Evolutionary conservation across 2,113 vertebrate genomes (phyloP).

Genomic region (Penelope pileata): DNA sequence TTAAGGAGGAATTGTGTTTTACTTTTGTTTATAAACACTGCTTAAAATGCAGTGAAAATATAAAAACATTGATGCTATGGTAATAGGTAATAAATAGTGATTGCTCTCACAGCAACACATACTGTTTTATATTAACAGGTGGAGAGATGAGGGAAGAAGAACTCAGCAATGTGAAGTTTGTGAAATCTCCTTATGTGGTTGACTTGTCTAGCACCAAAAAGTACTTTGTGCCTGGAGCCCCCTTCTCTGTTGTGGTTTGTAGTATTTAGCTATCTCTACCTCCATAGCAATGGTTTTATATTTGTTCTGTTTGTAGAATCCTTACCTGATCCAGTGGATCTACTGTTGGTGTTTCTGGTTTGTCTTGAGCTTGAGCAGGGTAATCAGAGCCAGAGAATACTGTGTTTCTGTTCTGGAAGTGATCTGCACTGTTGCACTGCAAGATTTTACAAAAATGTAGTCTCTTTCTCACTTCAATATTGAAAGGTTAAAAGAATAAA

Average conservation of each 20-base stretch:
- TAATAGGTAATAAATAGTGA: not conserved
- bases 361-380: not conserved
- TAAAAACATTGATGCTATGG: not conserved
- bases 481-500: not conserved
- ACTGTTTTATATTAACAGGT: constrained; percentile 44
- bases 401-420: not conserved
- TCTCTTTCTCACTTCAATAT: not conserved
- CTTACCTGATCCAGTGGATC: not conserved
- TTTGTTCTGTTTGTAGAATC: not conserved
- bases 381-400: not conserved
- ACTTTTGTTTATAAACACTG: not conserved
- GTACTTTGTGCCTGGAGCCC: constrained; percentile 74
- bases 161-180: constrained; percentile 73
- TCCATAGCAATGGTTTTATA: not conserved
- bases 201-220: constrained; percentile 76
- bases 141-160: constrained; percentile 77
- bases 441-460: not conserved
- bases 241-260: constrained; percentile 72
- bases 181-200: constrained; percentile 71
- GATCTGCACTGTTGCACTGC: not conserved
- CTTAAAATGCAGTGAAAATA: not conserved
- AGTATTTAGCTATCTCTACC: rapidly evolving
- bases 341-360: not conserved
- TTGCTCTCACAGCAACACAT: not conserved
- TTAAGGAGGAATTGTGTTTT: not conserved